These are phyloP conservation scores for Periplaneta americana DNA, from an alignment of 1,140 invertebrate species.

Conservation along the genomic window DNA sequence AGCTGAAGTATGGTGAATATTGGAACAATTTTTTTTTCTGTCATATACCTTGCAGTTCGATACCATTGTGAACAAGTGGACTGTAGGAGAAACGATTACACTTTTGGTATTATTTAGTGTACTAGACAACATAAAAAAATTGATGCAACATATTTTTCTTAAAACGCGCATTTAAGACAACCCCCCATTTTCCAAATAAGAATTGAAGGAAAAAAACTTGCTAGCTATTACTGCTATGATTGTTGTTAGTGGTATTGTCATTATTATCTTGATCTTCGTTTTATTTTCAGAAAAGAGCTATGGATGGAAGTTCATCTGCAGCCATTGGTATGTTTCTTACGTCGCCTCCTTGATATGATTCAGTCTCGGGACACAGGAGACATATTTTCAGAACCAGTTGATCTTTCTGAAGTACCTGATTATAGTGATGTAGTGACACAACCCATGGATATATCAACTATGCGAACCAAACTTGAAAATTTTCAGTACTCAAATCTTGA, in stretches of 20 bases:
- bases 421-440: conserved; percentile 73
- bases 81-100: no score
- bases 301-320: conserved; percentile 74
- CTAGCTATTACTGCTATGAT: neutral
- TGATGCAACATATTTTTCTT: no score
- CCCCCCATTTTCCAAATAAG: no score
- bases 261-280: neutral
- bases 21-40: no score
- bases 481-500: conserved; percentile 68
- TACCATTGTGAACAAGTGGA: no score
- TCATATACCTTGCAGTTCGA: no score
- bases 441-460: conserved; percentile 95
- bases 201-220: neutral
- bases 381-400: conserved; percentile 91
- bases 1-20: no score
- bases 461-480: conserved; percentile 57
- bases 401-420: conserved; percentile 70
- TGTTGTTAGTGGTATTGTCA: neutral
- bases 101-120: no score
- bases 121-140: no score
- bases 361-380: conserved; percentile 75
- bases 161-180: no score
- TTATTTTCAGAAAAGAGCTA: conserved; percentile 57
- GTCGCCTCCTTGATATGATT: conserved; percentile 68
- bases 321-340: conserved; percentile 73